These are phyloP conservation scores for Lymantria dispar DNA, from an alignment of 2,888 invertebrate species.

Conservation along the genomic window DNA sequence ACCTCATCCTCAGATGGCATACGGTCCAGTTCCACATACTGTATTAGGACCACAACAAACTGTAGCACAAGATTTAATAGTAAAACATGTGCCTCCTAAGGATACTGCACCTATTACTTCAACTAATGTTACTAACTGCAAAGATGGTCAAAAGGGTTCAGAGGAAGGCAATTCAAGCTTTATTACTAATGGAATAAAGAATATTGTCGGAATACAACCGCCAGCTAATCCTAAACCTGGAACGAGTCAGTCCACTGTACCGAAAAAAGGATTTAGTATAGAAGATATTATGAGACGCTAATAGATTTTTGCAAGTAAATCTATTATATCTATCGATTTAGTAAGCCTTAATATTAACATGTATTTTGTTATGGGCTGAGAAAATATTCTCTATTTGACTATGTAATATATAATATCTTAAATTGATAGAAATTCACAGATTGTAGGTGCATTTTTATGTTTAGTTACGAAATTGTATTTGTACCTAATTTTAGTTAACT, in stretches of 20 bases:
- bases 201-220: constrained; percentile 78
- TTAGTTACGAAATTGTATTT: constrained; percentile 23
- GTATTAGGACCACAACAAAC: constrained; percentile 75
- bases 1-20: constrained; percentile 70
- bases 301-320: constrained; percentile 31
- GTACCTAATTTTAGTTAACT: constrained; percentile 41
- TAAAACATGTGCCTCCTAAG: constrained; percentile 78
- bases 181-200: constrained; percentile 75
- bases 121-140: constrained; percentile 64
- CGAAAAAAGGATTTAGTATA: constrained; percentile 94
- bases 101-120: constrained; percentile 64
- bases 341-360: neutral
- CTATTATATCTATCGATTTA: constrained; percentile 16
- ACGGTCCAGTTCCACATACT: constrained; percentile 62
- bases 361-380: neutral
- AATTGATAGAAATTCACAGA: constrained; percentile 13
- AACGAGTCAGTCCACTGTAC: constrained; percentile 82
- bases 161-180: constrained; percentile 60
- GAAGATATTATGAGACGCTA: constrained; percentile 95
- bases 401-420: constrained; percentile 9
- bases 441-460: constrained; percentile 33
- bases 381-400: neutral
- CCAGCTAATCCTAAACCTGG: constrained; percentile 74
- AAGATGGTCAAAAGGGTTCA: constrained; percentile 53
- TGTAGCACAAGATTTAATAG: constrained; percentile 77